Percentiles rank a stretch among this genome's conserved stretches.
phyloP scores from a whole-genome alignment of 1,140 invertebrate species.

The Tenebrio molitor region DNA sequence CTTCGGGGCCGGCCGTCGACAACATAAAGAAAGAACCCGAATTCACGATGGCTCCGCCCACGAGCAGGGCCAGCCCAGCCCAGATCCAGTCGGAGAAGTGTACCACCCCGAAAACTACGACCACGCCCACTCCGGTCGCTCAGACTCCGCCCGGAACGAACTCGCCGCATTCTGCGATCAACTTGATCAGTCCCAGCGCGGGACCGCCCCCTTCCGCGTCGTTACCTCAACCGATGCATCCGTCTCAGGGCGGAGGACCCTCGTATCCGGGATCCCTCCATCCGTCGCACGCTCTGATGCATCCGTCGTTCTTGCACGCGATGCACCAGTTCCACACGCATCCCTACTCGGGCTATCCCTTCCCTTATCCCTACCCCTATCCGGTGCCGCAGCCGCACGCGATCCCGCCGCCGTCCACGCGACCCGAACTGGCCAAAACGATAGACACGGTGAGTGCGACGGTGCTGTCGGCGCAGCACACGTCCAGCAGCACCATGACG shows the following conservation, averaged over 20 bases:
- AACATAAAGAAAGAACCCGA: conserved; percentile 79
- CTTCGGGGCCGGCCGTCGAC: conserved; percentile 57
- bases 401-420: conserved; percentile 75
- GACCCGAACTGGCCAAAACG: conserved; percentile 66
- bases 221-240: conserved; percentile 78
- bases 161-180: conserved; percentile 72
- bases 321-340: conserved; percentile 77
- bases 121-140: conserved; percentile 61
- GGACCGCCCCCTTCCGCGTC: conserved; percentile 72
- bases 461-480: conserved; percentile 78
- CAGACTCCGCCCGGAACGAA: conserved; percentile 66
- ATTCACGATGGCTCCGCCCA: conserved; percentile 62
- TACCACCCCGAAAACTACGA: conserved; percentile 61
- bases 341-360: conserved; percentile 74
- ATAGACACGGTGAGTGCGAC: conserved; percentile 75
- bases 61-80: conserved; percentile 56
- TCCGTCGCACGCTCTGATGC: conserved; percentile 76
- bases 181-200: conserved; percentile 74
- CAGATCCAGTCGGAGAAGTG: conserved; percentile 58
- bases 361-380: conserved; percentile 75
- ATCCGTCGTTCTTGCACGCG: conserved; percentile 75
- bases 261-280: conserved; percentile 66
- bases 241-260: conserved; percentile 73
- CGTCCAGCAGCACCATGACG: conserved; percentile 72
- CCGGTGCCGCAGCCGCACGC: conserved; percentile 80